These are phyloP conservation scores for Serripes groenlandicus DNA, from an alignment of 2,888 invertebrate genomes.

Conservation along the genomic window DNA sequence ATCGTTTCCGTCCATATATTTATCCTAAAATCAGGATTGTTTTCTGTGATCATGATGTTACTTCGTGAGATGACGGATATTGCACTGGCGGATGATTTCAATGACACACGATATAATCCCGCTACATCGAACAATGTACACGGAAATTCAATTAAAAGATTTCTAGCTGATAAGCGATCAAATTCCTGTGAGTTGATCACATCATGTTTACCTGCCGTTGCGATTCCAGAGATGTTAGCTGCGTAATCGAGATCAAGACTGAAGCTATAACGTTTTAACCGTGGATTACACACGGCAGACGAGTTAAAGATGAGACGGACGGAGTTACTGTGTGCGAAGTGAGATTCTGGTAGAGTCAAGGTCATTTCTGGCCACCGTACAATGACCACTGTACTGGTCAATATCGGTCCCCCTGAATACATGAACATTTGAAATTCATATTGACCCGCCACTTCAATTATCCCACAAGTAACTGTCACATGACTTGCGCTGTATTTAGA, in stretches of 20 bases:
- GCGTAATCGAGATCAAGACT: slow-evolving; percentile 70
- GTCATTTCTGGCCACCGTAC: slow-evolving; percentile 78
- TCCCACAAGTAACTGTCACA: slow-evolving; percentile 78
- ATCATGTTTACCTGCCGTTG: slow-evolving; percentile 43
- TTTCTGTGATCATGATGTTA: slow-evolving; percentile 75
- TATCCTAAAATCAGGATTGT: slow-evolving; percentile 76
- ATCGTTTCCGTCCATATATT: slow-evolving; percentile 69
- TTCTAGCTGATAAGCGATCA: slow-evolving; percentile 43
- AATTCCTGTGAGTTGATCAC: slow-evolving; percentile 55
- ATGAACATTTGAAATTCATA: slow-evolving; percentile 78
- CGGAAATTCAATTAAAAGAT: slow-evolving; percentile 61
- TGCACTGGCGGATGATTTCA: slow-evolving; percentile 73
- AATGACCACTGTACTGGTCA: slow-evolving; percentile 68
- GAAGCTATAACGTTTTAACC: slow-evolving; percentile 72
- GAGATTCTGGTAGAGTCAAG: slow-evolving; percentile 71
- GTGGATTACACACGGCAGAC: slow-evolving; percentile 73
- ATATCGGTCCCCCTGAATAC: slow-evolving; percentile 73
- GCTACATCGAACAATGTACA: slow-evolving; percentile 79
- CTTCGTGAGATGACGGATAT: slow-evolving; percentile 72
- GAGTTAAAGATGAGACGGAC: slow-evolving; percentile 74
- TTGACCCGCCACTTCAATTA: slow-evolving; percentile 80
- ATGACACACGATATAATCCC: slow-evolving; percentile 77
- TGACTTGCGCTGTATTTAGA: slow-evolving; percentile 68
- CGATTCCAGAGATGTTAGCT: slow-evolving; percentile 43
- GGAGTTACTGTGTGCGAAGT: slow-evolving; percentile 74